Percentiles rank a stretch among this genome's conserved stretches.
phyloP scores from a whole-genome alignment of 1,140 invertebrate genomes.

The Drosophila punjabiensis region DNA sequence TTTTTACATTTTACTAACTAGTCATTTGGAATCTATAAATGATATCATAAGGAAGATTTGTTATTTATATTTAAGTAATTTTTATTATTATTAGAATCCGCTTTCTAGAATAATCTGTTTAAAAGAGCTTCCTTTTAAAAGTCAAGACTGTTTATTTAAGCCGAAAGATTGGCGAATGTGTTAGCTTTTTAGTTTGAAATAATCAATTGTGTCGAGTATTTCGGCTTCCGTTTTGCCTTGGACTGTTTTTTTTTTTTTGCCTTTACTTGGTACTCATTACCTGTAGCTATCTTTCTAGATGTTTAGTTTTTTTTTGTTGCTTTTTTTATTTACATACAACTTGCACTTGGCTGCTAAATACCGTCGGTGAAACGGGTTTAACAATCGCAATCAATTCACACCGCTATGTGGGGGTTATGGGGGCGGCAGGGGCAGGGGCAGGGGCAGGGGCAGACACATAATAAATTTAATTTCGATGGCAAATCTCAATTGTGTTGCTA shows the following conservation, averaged over 20 bases:
- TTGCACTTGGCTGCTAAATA: constrained; percentile 77
- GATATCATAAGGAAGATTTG: too few species aligned
- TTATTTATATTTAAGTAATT: too few species aligned
- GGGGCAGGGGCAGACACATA: constrained; percentile 44
- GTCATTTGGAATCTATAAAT: too few species aligned
- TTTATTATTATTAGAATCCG: too few species aligned
- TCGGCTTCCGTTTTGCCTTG: constrained; percentile 13
- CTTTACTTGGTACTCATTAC: constrained; percentile 11
- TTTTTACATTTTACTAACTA: too few species aligned
- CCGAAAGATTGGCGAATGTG: neutral
- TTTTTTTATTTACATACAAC: constrained; percentile 46
- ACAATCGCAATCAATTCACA: constrained; percentile 56
- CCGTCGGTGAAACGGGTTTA: constrained; percentile 63
- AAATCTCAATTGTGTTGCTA: constrained; percentile 37
- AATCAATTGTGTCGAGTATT: neutral
- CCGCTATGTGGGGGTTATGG: constrained; percentile 16
- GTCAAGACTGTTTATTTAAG: neutral
- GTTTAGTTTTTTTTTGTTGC: neutral
- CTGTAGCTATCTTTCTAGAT: constrained; percentile 26
- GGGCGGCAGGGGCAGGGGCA: constrained; percentile 7
- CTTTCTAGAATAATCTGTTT: too few species aligned
- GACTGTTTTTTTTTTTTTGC: neutral
- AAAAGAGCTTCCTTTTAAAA: neutral
- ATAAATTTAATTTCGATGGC: constrained; percentile 67
- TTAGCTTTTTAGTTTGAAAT: neutral